phyloP scores from a whole-genome alignment of 2,113 vertebrate species.

The Pica pica region DNA sequence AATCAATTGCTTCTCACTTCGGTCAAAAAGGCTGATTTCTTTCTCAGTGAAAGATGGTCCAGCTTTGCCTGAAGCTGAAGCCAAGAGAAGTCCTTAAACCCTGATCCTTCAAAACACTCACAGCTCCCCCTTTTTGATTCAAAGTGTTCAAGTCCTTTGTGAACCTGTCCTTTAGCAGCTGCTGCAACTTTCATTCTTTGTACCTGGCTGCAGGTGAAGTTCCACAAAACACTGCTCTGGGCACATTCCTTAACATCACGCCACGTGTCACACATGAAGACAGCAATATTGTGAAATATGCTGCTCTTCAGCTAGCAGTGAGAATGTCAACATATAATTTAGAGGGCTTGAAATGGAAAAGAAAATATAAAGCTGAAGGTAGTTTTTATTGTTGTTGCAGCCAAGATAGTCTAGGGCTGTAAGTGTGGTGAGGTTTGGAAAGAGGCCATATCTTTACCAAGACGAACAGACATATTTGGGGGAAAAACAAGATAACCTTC shows the following conservation, averaged over 20 bases:
- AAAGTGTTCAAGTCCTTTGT: not conserved
- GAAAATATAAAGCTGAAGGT: not conserved
- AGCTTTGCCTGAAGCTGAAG: not conserved
- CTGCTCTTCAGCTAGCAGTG: not conserved
- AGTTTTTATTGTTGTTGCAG: not conserved
- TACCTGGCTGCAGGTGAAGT: not conserved
- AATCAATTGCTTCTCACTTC: not conserved
- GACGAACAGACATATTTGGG: not conserved
- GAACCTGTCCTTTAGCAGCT: not conserved
- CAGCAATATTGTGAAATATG: not conserved
- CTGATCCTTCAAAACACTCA: not conserved
- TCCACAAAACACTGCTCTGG: not conserved
- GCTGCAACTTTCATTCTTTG: not conserved
- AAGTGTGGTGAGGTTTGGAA: not conserved
- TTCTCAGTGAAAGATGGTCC: not conserved
- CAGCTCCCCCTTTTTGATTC: fast-evolving
- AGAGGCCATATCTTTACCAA: not conserved
- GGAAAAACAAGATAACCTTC: not conserved
- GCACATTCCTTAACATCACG: not conserved
- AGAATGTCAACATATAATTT: not conserved
- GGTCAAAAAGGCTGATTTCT: not conserved
- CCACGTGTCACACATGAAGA: not conserved
- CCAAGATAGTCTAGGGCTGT: not conserved
- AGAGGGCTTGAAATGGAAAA: not conserved
- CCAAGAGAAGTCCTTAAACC: not conserved